phyloP scores from a whole-genome alignment of 2,113 vertebrate species.

The Oryctolagus cuniculus region mOryCun1.1 NC_091433.1:181698501-181699000 shows the following conservation, averaged over 20 bases:
- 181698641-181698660: slow-evolving; percentile 42
- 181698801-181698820: background rate
- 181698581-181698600: slow-evolving; percentile 48
- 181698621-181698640: slow-evolving; percentile 57
- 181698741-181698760: fast-evolving
- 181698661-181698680: background rate
- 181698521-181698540: slow-evolving; percentile 72
- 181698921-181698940: background rate
- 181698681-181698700: background rate
- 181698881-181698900: background rate
- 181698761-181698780: background rate
- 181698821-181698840: background rate
- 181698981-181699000: background rate
- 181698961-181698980: background rate
- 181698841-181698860: background rate
- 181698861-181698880: background rate
- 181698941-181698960: background rate
- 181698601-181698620: background rate
- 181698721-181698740: background rate
- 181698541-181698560: slow-evolving; percentile 79
- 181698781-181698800: background rate
- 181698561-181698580: slow-evolving; percentile 76
- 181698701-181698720: background rate
- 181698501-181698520: slow-evolving; percentile 72
- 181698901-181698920: background rate